Evolutionary conservation across 2,888 invertebrate species (phyloP).

Genomic region (Nebria salina): DNA sequence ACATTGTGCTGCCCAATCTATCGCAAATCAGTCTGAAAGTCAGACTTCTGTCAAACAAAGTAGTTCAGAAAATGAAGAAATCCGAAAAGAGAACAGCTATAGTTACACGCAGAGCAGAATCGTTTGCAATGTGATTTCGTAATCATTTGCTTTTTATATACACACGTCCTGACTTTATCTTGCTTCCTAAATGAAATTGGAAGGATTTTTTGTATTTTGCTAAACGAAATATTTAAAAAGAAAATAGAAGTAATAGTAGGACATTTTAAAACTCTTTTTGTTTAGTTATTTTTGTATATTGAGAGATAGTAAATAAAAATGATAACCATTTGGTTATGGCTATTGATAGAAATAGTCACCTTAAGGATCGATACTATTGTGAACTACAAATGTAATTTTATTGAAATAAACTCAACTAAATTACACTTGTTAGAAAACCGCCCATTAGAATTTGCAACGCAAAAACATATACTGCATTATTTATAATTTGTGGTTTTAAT

Average conservation of each 20-base stretch:
- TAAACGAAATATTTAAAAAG: slow-evolving; percentile 14
- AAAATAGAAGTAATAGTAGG: neutral
- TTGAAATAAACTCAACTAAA: too few species aligned
- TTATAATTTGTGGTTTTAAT: too few species aligned
- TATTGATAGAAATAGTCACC: too few species aligned
- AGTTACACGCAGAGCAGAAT: neutral
- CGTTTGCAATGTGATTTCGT: slow-evolving; percentile 12
- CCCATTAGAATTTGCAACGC: too few species aligned
- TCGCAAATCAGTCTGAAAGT: slow-evolving; percentile 17
- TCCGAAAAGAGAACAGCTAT: neutral
- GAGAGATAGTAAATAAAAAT: too few species aligned
- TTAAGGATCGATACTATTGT: too few species aligned
- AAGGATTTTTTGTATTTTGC: slow-evolving; percentile 3
- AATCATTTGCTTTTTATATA: slow-evolving; percentile 12
- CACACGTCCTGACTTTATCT: neutral
- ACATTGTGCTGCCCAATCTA: neutral
- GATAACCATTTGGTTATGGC: too few species aligned
- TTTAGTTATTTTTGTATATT: neutral
- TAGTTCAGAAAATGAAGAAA: slow-evolving; percentile 25
- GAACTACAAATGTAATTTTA: too few species aligned
- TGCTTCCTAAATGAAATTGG: slow-evolving; percentile 5
- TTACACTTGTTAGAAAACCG: too few species aligned
- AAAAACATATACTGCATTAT: too few species aligned
- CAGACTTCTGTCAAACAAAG: slow-evolving; percentile 32
- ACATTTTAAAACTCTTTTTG: neutral